These are phyloP conservation scores for Megaceryle maxima DNA, from an alignment of 2,113 vertebrate genomes.

Conservation along the genomic window DNA sequence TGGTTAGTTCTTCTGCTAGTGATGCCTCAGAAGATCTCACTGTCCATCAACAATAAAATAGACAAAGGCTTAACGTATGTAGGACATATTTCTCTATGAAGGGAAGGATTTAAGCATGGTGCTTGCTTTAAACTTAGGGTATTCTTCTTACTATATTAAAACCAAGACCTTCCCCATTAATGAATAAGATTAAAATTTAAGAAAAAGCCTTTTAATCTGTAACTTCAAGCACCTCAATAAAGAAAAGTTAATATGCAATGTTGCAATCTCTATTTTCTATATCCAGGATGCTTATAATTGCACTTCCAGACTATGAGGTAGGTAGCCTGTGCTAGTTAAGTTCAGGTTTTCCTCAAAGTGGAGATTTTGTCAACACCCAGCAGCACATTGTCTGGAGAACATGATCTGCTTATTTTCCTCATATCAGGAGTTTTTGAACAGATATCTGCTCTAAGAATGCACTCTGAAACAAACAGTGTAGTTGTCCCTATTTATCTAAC, in stretches of 20 bases:
- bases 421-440: neutral
- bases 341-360: neutral
- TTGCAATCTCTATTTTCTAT: neutral
- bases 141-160: neutral
- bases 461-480: neutral
- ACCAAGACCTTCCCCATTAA: neutral
- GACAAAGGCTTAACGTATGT: neutral
- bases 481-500: neutral
- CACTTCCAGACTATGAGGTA: neutral
- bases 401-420: neutral
- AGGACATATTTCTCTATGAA: neutral
- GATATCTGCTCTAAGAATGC: neutral
- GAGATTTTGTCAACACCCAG: neutral
- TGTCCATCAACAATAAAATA: neutral
- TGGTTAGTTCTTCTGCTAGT: neutral
- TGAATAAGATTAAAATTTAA: neutral
- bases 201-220: neutral
- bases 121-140: neutral
- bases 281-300: neutral
- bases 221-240: neutral
- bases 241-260: neutral
- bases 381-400: fast-evolving
- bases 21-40: neutral
- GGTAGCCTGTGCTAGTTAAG: neutral
- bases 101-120: neutral